phyloP scores from a whole-genome alignment of 2,797 vertebrate genomes.

The Phyllotis vaccarum region DNA sequence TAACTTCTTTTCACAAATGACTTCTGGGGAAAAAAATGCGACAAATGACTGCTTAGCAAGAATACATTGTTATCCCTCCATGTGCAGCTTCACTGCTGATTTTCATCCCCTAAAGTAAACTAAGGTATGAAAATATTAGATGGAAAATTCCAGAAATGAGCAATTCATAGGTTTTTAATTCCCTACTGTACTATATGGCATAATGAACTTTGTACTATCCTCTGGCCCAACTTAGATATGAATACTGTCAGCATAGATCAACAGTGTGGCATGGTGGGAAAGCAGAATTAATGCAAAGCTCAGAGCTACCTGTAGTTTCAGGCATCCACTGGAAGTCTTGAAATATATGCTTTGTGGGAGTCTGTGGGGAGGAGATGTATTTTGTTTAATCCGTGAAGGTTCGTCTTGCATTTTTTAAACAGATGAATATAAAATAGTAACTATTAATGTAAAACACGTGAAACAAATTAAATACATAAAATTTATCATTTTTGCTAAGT shows the following conservation, averaged over 20 bases:
- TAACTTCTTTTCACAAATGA: conserved; percentile 21
- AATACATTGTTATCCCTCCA: no score
- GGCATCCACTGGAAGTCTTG: not conserved
- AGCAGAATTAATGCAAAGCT: no score
- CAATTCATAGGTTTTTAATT: not conserved
- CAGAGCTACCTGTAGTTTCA: not conserved
- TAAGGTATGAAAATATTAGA: not conserved
- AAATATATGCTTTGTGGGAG: not conserved
- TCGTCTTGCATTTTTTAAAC: conserved; percentile 56
- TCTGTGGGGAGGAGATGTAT: not conserved
- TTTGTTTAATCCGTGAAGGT: conserved; percentile 15
- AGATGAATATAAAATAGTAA: conserved; percentile 19
- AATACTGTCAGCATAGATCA: no score
- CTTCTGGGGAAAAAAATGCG: not conserved
- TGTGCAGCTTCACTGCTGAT: not conserved
- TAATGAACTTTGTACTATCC: not conserved
- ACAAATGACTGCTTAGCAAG: conserved; percentile 11
- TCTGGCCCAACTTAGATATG: no score
- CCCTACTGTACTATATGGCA: not conserved
- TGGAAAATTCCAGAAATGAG: conserved; percentile 4
- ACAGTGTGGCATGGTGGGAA: not conserved
- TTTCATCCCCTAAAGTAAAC: not conserved
- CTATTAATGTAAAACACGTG: conserved; percentile 15
- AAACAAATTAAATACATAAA: not conserved
- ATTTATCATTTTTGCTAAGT: conserved; percentile 22